phyloP scores from a whole-genome alignment of 2,888 invertebrate genomes.

The Epiblema foenella region DNA sequence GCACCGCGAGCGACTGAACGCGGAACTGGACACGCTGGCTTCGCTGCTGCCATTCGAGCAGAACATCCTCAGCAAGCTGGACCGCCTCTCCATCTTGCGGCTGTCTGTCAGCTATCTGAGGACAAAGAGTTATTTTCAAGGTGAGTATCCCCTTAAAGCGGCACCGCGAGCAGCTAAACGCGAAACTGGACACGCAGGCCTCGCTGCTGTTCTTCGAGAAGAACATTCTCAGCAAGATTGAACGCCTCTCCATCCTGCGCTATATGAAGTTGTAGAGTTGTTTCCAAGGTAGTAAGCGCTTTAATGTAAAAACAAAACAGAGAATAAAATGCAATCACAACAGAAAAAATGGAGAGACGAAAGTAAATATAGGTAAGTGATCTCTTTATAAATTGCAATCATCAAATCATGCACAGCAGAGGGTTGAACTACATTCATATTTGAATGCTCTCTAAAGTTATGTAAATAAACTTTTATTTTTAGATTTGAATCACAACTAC shows the following conservation, averaged over 20 bases:
- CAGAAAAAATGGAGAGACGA: no score
- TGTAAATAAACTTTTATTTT: no score
- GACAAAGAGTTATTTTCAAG: constrained; percentile 99
- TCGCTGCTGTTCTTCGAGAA: constrained; percentile 98
- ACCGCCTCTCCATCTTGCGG: constrained; percentile 98
- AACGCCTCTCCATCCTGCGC: constrained; percentile 97
- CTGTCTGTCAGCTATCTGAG: constrained; percentile 99
- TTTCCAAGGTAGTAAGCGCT: constrained; percentile 94
- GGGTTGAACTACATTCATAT: no score
- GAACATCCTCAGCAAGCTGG: constrained; percentile 98
- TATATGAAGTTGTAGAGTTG: constrained; percentile 96
- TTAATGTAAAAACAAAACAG: no score
- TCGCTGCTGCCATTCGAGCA: constrained; percentile 98
- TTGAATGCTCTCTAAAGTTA: no score
- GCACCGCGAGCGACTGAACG: constrained; percentile 98
- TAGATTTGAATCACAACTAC: no score
- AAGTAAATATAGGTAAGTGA: no score
- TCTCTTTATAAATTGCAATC: no score
- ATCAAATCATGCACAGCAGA: no score
- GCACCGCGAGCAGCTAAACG: constrained; percentile 98
- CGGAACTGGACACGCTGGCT: constrained; percentile 98
- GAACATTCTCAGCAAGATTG: constrained; percentile 98
- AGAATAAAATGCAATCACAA: no score
- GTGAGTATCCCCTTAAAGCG: constrained; percentile 99
- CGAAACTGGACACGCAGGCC: constrained; percentile 98